Conservation (phyloP, 2,113 vertebrate species). For the Protobothrops flavoviridis region DNA sequence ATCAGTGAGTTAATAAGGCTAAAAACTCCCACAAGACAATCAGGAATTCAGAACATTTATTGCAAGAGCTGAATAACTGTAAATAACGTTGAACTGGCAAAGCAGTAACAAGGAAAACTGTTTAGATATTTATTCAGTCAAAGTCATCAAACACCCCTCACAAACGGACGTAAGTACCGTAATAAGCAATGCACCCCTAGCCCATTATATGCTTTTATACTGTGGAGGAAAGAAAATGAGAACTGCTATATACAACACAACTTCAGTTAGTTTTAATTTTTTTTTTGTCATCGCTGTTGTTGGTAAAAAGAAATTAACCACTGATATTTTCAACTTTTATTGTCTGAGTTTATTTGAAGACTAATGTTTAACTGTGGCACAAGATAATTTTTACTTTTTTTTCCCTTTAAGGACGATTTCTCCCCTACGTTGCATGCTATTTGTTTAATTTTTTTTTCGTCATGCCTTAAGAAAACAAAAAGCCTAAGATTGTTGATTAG, state of each 20-base stretch:
- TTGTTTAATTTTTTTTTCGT: slow-evolving; percentile 86
- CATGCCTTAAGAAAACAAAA: slow-evolving; percentile 87
- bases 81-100: slow-evolving; percentile 85
- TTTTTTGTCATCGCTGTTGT: slow-evolving; percentile 50
- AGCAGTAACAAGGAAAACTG: slow-evolving; percentile 98
- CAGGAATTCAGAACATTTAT: slow-evolving; percentile 98
- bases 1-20: slow-evolving; percentile 43
- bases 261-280: not conserved
- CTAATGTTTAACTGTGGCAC: slow-evolving; percentile 76
- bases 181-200: slow-evolving; percentile 93
- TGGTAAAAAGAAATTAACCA: slow-evolving; percentile 83
- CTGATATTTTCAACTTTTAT: slow-evolving; percentile 70
- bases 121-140: slow-evolving; percentile 97
- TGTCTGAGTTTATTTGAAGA: slow-evolving; percentile 56
- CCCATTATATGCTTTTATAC: slow-evolving; percentile 82
- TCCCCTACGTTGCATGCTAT: slow-evolving; percentile 83
- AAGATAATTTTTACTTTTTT: slow-evolving; percentile 76
- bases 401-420: slow-evolving; percentile 80
- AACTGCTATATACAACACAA: slow-evolving; percentile 91
- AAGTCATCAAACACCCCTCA: slow-evolving; percentile 91
- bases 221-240: slow-evolving; percentile 85
- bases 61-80: slow-evolving; percentile 98
- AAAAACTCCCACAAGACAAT: slow-evolving; percentile 77
- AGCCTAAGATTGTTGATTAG: slow-evolving; percentile 74
- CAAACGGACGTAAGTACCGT: slow-evolving; percentile 94